phyloP scores from a whole-genome alignment of 2,888 invertebrate species.

The Leptinotarsa rubiginosa region DNA sequence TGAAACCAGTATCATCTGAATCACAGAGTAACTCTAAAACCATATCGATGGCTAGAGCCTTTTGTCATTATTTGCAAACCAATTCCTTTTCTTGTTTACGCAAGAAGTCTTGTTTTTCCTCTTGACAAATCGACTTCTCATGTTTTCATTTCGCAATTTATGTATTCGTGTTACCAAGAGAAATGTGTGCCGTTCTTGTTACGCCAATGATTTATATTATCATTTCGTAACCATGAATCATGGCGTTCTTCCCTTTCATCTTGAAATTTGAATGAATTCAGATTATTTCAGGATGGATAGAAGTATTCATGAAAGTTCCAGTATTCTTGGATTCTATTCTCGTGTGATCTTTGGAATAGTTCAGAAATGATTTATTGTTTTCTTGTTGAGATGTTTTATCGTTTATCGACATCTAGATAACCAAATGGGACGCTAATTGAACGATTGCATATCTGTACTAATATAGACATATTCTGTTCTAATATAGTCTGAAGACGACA shows the following conservation, averaged over 20 bases:
- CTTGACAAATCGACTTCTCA: constrained; percentile 28
- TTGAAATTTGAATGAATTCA: constrained; percentile 60
- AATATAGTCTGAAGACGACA: too few relatives aligned
- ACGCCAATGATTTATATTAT: constrained; percentile 47
- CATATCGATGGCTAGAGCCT: too few relatives aligned
- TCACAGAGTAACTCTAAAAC: not conserved
- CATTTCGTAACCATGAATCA: constrained; percentile 55
- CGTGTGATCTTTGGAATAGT: constrained; percentile 28
- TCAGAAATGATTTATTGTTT: constrained; percentile 40
- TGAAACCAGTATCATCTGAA: not conserved
- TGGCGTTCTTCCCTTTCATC: constrained; percentile 46
- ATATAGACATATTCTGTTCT: too few relatives aligned
- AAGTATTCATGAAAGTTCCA: constrained; percentile 41
- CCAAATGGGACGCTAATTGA: too few relatives aligned
- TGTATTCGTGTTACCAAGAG: constrained; percentile 40
- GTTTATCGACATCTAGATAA: too few relatives aligned
- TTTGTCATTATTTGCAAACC: not conserved
- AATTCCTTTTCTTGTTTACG: not conserved
- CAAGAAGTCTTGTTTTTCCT: constrained; percentile 12
- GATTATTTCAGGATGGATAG: constrained; percentile 59
- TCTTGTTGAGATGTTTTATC: constrained; percentile 39
- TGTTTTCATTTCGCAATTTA: constrained; percentile 35
- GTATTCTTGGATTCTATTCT: constrained; percentile 10
- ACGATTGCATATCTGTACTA: too few relatives aligned
- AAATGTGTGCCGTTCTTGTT: constrained; percentile 39